phyloP scores from a whole-genome alignment of 2,888 invertebrate genomes.

The Scotopteryx bipunctaria region DNA sequence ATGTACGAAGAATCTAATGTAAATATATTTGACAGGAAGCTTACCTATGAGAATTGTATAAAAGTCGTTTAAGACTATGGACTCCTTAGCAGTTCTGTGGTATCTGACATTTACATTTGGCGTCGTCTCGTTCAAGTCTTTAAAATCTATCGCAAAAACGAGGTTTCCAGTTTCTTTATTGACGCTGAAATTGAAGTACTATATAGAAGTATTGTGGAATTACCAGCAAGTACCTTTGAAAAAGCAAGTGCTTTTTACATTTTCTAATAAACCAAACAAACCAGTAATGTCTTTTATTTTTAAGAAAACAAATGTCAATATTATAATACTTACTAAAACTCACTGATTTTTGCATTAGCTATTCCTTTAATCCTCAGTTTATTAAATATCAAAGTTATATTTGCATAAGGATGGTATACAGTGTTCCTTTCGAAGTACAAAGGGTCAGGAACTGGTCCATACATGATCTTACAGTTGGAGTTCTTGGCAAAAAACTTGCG shows the following conservation, averaged over 20 bases:
- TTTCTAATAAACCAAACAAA: too few species aligned
- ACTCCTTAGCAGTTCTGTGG: slow-evolving; percentile 21
- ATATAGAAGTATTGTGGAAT: too few species aligned
- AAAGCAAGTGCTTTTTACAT: too few species aligned
- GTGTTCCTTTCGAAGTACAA: slow-evolving; percentile 12
- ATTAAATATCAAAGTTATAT: slow-evolving; percentile 1
- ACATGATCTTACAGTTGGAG: slow-evolving; percentile 30
- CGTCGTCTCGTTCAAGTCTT: slow-evolving; percentile 19
- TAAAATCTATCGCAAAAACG: slow-evolving; percentile 18
- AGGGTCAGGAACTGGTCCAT: slow-evolving; percentile 24
- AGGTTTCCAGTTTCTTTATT: slow-evolving; percentile 26
- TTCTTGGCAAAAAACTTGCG: slow-evolving; percentile 36
- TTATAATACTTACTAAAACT: slow-evolving; percentile 25
- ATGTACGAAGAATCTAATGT: too few species aligned
- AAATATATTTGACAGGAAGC: background rate
- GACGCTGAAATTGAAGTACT: slow-evolving; percentile 27
- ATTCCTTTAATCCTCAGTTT: slow-evolving; percentile 9
- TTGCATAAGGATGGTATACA: background rate
- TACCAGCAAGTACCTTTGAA: too few species aligned
- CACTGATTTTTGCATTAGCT: slow-evolving; percentile 15
- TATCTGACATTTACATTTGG: slow-evolving; percentile 17
- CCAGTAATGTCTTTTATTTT: too few species aligned
- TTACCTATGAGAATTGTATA: slow-evolving; percentile 14
- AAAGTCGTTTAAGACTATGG: slow-evolving; percentile 22
- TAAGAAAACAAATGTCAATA: too few species aligned